Base-by-base conservation (phyloP, 2,113 vertebrate genomes). In the Gadus chalcogrammus region DNA sequence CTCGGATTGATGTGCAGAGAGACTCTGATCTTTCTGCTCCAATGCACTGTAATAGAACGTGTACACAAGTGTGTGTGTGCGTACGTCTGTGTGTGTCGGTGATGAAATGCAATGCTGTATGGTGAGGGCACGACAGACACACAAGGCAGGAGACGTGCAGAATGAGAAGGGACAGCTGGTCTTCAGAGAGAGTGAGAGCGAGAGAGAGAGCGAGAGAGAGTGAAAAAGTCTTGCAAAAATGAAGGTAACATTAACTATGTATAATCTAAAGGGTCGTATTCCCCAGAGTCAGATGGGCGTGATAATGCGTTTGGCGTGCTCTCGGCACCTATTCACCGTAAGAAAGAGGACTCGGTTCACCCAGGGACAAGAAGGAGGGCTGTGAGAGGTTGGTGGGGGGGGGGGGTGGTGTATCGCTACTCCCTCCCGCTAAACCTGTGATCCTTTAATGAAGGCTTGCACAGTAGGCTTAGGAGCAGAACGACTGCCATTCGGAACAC, bases 251-350 rank as follows among this genome's bases (percentile, higher is more conserved):
- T 80, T 68, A 83, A 74, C 38, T 73, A 65, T 77, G 71, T 27
- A 75, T 70, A 61, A 76, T 67, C 63, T 48, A 20, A 71, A 60
- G 75, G 73, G 76, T 74, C 64, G 20, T 83, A 24, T 73, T 73
- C 78, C 42, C 13, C 56, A 75, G 73, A 78, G 52, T 70, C 76
- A 76, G 63, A 69, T 18, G 15, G 76, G 70, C 75, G 60, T 83
- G 67, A 82, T 48, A 80, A 80, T 83, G 59, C 67, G 62, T 17
- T 75, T 82, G 69, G 68, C 74, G 75, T 31, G 63, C 52, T 52
- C 71, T 70, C 1, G 56, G 63, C 62, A 20, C 13, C 60, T 16
- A 60, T 31, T 73, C 61, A 61, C 48, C 28, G 53, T 53, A 15
- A 73, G 53, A 58, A 15, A 73, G 53, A 58, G 20, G 60, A 62